phyloP scores from a whole-genome alignment of 2,888 invertebrate species.

The Rhopalosiphum nymphaeae region DNA sequence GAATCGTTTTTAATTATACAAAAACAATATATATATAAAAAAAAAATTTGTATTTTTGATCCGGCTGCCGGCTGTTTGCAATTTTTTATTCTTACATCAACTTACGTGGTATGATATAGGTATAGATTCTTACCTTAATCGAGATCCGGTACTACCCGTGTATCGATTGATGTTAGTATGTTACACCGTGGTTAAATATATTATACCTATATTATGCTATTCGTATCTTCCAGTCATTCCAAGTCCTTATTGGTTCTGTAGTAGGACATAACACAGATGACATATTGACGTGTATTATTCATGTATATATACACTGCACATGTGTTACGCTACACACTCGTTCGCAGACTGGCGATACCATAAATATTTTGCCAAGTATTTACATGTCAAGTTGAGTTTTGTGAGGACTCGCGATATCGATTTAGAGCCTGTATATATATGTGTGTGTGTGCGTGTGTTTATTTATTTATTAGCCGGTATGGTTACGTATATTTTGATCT shows the following conservation, averaged over 20 bases:
- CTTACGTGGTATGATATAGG: background rate
- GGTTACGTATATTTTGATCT: background rate
- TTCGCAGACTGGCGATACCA: background rate
- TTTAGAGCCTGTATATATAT: background rate
- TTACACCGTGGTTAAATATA: background rate
- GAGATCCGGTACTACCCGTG: background rate
- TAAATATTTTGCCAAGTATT: background rate
- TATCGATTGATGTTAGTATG: background rate
- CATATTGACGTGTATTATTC: background rate
- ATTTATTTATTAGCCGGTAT: background rate
- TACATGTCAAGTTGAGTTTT: background rate
- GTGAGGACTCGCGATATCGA: background rate
- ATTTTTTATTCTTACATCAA: background rate
- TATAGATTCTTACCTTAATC: background rate
- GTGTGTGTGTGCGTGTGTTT: too few species aligned
- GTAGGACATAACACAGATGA: background rate
- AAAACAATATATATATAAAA: constrained; percentile 47
- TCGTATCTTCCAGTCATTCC: background rate
- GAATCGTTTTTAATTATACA: constrained; percentile 63
- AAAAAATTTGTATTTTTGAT: constrained; percentile 45
- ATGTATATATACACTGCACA: background rate
- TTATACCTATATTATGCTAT: background rate
- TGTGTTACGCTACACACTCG: background rate
- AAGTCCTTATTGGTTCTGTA: background rate
- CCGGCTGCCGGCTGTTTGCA: background rate